These are phyloP conservation scores for Neodiprion lecontei DNA, from an alignment of 1,140 invertebrate species.

Conservation along the genomic window DNA sequence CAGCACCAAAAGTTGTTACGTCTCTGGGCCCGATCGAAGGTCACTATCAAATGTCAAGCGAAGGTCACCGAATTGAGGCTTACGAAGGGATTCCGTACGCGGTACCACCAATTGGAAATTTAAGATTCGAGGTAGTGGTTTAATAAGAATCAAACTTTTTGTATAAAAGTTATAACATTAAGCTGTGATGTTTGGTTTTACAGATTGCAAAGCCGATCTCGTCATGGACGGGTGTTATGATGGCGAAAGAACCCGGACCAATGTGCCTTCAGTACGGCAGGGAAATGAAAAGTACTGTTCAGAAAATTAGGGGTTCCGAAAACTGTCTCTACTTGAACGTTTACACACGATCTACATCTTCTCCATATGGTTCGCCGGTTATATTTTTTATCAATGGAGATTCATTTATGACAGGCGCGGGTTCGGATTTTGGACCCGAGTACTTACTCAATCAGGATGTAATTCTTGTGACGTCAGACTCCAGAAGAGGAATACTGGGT, in stretches of 20 bases:
- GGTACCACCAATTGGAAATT: slow-evolving; percentile 63
- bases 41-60: slow-evolving; percentile 46
- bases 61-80: slow-evolving; percentile 57
- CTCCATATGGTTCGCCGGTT: slow-evolving; percentile 38
- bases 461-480: slow-evolving; percentile 71
- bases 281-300: slow-evolving; percentile 31
- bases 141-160: slow-evolving; percentile 33
- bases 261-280: slow-evolving; percentile 53
- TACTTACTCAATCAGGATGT: slow-evolving; percentile 69
- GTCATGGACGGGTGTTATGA: slow-evolving; percentile 54
- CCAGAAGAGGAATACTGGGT: slow-evolving; percentile 68
- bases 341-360: slow-evolving; percentile 57
- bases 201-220: slow-evolving; percentile 52
- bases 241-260: slow-evolving; percentile 50
- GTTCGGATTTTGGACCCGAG: slow-evolving; percentile 56
- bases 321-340: slow-evolving; percentile 70
- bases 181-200: slow-evolving; percentile 40
- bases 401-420: slow-evolving; percentile 54
- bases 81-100: slow-evolving; percentile 71
- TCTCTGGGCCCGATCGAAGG: slow-evolving; percentile 47
- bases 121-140: slow-evolving; percentile 65
- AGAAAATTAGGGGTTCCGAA: slow-evolving; percentile 54
- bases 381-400: slow-evolving; percentile 55
- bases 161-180: slow-evolving; percentile 33
- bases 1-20: slow-evolving; percentile 42